Evolutionary conservation across 2,113 vertebrate species (phyloP), one percentile per base, ranked within the genome.

Genomic region (Perccottus glenii): DNA sequence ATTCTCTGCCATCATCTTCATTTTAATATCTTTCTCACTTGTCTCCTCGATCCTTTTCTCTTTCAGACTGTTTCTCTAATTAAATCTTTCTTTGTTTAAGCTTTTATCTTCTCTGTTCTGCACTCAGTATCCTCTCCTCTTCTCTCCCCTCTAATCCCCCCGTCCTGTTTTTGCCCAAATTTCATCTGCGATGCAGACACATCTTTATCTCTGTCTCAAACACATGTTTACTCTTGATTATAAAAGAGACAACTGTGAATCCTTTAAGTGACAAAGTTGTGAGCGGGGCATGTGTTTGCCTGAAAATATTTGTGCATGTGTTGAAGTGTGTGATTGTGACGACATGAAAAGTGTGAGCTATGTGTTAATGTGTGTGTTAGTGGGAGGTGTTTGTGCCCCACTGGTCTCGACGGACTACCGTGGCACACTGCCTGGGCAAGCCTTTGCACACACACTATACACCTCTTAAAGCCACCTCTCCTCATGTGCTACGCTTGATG

Each of bases 401-500:
- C 70, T 56, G 33, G 84, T 93, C 92, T 91, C 93, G 66, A 47
- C 69, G 87, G 92, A 91, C 82, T 65, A 58, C 5, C 4, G 69
- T 86, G 87, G 88, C 87, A 88, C 86, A 85, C 75, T 92, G 93
- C 86, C 90, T 91, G 90, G 92, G 91, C 93, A 93, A 88, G 92
- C 88, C 92, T 86, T 70, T 87, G 71, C 89, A 81, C 91, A 75
- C 73, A 62, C 67, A 67, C 45, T 66, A 19, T 69, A 76, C 63
- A 67, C 64, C 52, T 64, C 64, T 55, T n/a, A 55, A 55, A 55
- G 32, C 43, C 68, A 53, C 78, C 85, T 81, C 64, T 88, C 75
- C 72, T 56, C 75, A 87, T 78, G 67, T 73, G 68, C 82, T 69
- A 65, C 49, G 53, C 57, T 81, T 93, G 90, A 92, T 93, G 91